Evolutionary conservation across 2,113 vertebrate genomes (phyloP).

Genomic region (Scortum barcoo): DNA sequence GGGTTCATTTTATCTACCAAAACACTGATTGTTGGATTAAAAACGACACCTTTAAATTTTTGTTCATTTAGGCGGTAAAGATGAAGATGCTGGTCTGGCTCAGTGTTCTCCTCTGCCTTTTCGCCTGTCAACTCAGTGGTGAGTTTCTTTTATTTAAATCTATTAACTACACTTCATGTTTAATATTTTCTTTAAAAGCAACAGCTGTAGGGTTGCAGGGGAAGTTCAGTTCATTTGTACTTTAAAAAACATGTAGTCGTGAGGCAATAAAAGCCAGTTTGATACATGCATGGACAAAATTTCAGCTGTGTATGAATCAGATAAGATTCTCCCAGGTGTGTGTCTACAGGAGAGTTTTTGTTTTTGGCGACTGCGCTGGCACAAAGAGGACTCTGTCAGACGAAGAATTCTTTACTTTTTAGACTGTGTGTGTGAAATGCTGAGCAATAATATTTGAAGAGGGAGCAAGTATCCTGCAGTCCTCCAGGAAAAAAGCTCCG

Average conservation of each 20-base stretch:
- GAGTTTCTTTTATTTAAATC: conserved; percentile 42
- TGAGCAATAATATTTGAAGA: conserved; percentile 78
- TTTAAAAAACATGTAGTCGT: background rate
- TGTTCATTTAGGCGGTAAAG: conserved; percentile 30
- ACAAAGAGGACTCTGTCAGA: conserved; percentile 70
- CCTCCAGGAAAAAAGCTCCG: conserved; percentile 46
- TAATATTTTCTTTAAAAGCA: background rate
- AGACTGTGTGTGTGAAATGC: conserved; percentile 18
- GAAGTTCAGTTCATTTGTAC: background rate
- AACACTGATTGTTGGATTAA: background rate
- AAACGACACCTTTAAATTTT: background rate
- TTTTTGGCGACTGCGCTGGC: conserved; percentile 27
- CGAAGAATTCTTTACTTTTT: conserved; percentile 26
- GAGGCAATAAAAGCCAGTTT: background rate
- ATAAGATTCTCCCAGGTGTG: conserved; percentile 4
- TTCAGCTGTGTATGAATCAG: background rate
- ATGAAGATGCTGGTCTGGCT: conserved; percentile 81
- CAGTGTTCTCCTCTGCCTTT: conserved; percentile 69
- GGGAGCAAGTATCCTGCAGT: conserved; percentile 68
- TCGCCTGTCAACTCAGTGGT: conserved; percentile 73
- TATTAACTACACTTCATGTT: background rate
- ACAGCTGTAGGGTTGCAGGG: background rate
- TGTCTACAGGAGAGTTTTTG: conserved; percentile 5
- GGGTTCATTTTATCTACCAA: background rate
- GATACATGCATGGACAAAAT: background rate